Evolutionary conservation across 2,113 vertebrate species (phyloP), one percentile per base, ranked within the genome.

Genomic region (Prietella phreatophila): DNA sequence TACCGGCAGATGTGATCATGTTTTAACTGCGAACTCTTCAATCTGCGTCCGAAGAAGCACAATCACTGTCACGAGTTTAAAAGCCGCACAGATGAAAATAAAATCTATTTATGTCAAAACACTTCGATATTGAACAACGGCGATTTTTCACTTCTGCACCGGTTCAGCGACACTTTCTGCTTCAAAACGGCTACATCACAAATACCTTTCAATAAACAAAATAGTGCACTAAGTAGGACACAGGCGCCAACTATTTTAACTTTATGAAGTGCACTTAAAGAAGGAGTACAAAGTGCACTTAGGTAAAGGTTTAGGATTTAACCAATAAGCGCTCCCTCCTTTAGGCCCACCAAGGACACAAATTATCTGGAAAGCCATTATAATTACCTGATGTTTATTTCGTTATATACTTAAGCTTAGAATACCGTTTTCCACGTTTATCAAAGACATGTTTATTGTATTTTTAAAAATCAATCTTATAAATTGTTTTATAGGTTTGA

Each of bases 1-100:
- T 90, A 96, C 95, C 95, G 61, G 95, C 95, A 71, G 95, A 96
- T 55, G 95, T 96, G 91, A 96, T 95, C 95, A 96, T 96, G 83
- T 25, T 92, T 89, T 91, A 86, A 42, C 55, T 88, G n/a, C 15
- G n/a, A 42, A 53, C n/a, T 25, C 56, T 86, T 20, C 30, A 39
- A 55, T 42, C 65, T 27, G 33, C 3, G 25, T 14, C 25, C 65
- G 36, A n/a, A 55, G 25, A 73, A 25, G 60, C 11, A 50, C 30
- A 58, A 20, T 73, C 36, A 14, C 50, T 36, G 60, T 47, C 65
- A 42, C 25, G 27, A 56, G 22, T n/a, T 39, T 71, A 73, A 22
- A 55, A 82, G 4, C 50, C 5, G 30, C 30, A 56, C 47, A 11
- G 22, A 27, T 14, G 7, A 69, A 53, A 60, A 69, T 25, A 56